Base-by-base conservation (phyloP, 2,113 vertebrate genomes). In the human region DNA sequence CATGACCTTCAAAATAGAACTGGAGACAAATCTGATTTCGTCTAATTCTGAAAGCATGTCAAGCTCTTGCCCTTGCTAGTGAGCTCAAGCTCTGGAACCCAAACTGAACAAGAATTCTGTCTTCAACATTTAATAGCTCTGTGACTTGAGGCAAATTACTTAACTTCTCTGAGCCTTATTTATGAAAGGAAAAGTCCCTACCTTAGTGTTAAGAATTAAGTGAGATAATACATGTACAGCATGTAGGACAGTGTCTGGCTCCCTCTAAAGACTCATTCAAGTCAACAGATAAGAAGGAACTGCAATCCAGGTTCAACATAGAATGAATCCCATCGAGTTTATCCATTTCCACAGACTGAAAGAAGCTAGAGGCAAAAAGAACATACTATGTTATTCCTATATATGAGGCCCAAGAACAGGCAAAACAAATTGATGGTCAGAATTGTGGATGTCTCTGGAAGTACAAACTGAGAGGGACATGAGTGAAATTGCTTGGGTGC, bases 131-230 rank as follows among this genome's bases (percentile, higher is more conserved):
- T 75, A 55, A 70, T 8, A 79, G 82, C 79, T 96, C 89, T 86
- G 82, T 50, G 93, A 75, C 55, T 93, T 66, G 27, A 57, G 16
- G 68, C 57, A 94, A 95, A 70, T 83, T 73, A 61, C 43, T 64
- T 80, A 43, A 94, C 92, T 35, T 91, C 59, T 82, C 86, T 38
- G 68, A 80, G 30, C 2, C 30, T 16, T 72, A 30, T 57, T 25
- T 76, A 20, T 61, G 68, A 84, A 81, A 94, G 59, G 17, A 82
- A 45, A 2, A 32, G 52, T 81, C 16, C 75, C 38, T 84, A 30
- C 43, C n/a, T 73, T 55, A 75, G 8, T 22, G 18, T 32, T 23
- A 78, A 90, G 52, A 92, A 52, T 43, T 70, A 90, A 92, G 38
- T 87, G 43, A 66, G 55, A 72, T 43, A 32, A 27, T 27, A 61